Conservation (phyloP, 2,113 vertebrate species). For the Formicarius rufipectus region DNA sequence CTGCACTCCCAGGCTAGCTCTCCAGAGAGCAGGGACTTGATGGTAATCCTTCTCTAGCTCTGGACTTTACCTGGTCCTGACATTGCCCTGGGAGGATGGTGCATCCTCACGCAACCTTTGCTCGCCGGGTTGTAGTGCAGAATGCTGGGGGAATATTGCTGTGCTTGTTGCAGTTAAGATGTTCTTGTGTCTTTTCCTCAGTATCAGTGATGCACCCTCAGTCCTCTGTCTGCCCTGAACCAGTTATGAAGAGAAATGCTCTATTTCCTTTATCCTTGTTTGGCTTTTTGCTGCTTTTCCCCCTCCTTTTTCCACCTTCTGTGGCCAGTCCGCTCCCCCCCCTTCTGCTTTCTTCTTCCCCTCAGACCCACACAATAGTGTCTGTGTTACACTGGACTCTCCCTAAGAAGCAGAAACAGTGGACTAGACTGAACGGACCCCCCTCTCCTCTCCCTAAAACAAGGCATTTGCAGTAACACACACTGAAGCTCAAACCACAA, state of each 20-base stretch:
- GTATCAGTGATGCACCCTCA: background rate
- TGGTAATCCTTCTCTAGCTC: background rate
- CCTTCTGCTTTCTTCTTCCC: background rate
- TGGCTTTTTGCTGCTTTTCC: background rate
- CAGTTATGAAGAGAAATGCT: fast-evolving
- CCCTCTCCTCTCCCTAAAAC: background rate
- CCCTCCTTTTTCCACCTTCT: background rate
- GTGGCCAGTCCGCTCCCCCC: background rate
- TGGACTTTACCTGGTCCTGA: fast-evolving
- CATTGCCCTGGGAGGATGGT: fast-evolving
- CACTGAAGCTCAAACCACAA: background rate
- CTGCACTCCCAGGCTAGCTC: background rate
- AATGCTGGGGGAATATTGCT: background rate
- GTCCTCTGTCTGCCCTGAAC: background rate
- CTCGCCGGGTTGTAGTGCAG: fast-evolving
- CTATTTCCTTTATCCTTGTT: fast-evolving
- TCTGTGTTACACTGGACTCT: background rate
- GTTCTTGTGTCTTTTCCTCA: fast-evolving
- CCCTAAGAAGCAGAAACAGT: background rate
- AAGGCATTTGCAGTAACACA: background rate
- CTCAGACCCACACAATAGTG: background rate
- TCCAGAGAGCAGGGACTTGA: fast-evolving
- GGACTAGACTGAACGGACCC: fast-evolving
- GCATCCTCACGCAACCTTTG: background rate
- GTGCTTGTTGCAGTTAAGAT: background rate